Base-by-base conservation (phyloP, 2,797 vertebrate species). In the Mormyrus hasselquistii region DNA sequence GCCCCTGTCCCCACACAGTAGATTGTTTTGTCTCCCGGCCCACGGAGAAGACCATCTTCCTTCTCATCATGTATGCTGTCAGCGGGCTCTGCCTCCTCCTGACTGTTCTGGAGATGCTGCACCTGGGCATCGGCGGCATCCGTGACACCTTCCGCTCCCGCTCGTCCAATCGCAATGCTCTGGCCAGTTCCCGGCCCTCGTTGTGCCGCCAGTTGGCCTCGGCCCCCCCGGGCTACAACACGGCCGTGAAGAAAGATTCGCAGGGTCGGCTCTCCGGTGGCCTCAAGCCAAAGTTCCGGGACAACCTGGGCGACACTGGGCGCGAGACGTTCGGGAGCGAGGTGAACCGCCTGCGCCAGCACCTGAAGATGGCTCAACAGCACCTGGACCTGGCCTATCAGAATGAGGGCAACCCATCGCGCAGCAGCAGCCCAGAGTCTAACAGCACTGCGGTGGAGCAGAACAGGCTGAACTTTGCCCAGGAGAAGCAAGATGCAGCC, bases 1-100 rank as follows among this genome's bases (percentile, higher is more conserved):
- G 95, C n/a, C 98, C 98, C 0, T 98, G 98, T 92, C 98, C 97
- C 0, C 97, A 98, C 95, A 97, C 95, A 0, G 97, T 98, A 12
- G 97, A 98, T 88, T 98, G 98, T 92, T 98, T 98, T 0, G 95
- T 98, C 52, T 98, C 98, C 0, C 96, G 98, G 0, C 98, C 98
- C 25, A 98, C 98, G 0, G 98, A 98, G 94, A 98, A 98, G 91
- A 98, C 97, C 0, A 98, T 98, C 93, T 98, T 98, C 93, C 95
- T 98, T 89, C 95, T 97, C 87, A 95, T 98, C 90, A 98, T 98
- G 98, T 98, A 98, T 0, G 97, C 93, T 0, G 97, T 98, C 90
- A 97, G 97, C 0, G 93, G 93, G 19, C 94, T 98, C 57, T 98
- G 98, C 89, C 95, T 98, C 90, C 93, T 97, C 87, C 97, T 98